phyloP scores from a whole-genome alignment of 1,140 invertebrate genomes.

The Drosophila biarmipes region DNA sequence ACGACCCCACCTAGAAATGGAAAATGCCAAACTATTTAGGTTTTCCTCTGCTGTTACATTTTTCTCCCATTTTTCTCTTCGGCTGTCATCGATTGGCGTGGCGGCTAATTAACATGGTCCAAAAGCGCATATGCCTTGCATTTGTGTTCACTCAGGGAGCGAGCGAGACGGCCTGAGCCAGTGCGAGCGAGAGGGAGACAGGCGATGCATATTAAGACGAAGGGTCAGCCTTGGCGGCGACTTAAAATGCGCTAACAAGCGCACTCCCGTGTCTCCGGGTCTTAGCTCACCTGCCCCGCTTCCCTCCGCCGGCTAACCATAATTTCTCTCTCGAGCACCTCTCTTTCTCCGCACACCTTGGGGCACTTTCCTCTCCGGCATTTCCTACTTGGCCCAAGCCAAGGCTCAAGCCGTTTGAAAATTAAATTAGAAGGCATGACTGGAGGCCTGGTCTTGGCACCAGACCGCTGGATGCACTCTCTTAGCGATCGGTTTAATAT shows the following conservation, averaged over 20 bases:
- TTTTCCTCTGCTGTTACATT: constrained; percentile 3
- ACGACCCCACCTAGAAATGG: neutral
- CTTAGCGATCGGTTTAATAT: neutral
- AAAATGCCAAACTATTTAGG: constrained; percentile 8
- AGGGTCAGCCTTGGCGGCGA: constrained; percentile 44
- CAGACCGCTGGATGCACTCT: neutral
- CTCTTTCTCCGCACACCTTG: neutral
- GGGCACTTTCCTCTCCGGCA: constrained; percentile 9
- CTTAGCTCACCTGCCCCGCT: constrained; percentile 17
- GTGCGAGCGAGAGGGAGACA: neutral
- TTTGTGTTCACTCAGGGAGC: constrained; percentile 7
- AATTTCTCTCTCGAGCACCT: constrained; percentile 29
- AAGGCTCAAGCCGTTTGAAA: constrained; percentile 52
- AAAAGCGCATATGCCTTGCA: constrained; percentile 50
- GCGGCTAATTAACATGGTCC: constrained; percentile 49
- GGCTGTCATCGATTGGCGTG: constrained; percentile 34
- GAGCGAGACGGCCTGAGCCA: neutral
- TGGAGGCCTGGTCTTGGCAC: neutral
- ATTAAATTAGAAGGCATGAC: constrained; percentile 66
- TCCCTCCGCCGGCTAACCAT: constrained; percentile 21
- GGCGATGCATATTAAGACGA: constrained; percentile 51
- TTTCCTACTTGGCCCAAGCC: constrained; percentile 52
- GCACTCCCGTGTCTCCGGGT: constrained; percentile 53
- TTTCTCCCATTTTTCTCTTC: neutral
- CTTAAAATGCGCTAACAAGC: constrained; percentile 74